Evolutionary conservation across 2,797 vertebrate genomes (phyloP).

Genomic region (Centroberyx gerrardi): DNA sequence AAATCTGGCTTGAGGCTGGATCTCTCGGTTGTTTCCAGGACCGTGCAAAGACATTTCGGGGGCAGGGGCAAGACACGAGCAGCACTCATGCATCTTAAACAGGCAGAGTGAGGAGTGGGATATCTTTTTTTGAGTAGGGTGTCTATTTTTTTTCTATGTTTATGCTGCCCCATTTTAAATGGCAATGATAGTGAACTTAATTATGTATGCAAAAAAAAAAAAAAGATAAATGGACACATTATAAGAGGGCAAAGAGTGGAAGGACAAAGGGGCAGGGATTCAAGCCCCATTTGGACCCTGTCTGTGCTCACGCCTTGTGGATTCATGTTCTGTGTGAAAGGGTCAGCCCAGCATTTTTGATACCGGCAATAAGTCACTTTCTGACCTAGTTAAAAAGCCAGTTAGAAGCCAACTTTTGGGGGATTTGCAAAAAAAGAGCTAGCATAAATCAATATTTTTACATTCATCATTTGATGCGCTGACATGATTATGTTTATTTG

Average conservation of each 20-base stretch:
- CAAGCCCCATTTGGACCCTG: constrained; percentile 46
- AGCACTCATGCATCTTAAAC: constrained; percentile 14
- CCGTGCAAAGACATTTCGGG: constrained; percentile 20
- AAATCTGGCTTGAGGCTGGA: background rate
- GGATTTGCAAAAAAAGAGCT: constrained; percentile 11
- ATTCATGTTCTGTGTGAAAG: constrained; percentile 56
- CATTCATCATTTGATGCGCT: constrained; percentile 8
- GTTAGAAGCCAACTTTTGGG: constrained; percentile 33
- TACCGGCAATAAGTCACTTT: constrained; percentile 42
- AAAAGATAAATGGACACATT: constrained; percentile 35
- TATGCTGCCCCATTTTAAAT: constrained; percentile 16
- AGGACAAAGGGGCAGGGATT: constrained; percentile 60
- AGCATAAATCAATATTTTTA: constrained; percentile 8
- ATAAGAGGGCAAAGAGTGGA: constrained; percentile 60
- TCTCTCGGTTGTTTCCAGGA: constrained; percentile 21
- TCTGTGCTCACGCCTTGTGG: constrained; percentile 39
- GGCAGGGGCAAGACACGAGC: constrained; percentile 5
- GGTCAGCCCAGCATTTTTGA: constrained; percentile 55
- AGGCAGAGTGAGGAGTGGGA: background rate
- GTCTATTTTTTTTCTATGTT: constrained; percentile 27
- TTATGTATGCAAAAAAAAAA: constrained; percentile 54
- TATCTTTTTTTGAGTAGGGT: constrained; percentile 34
- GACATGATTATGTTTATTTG: constrained; percentile 1
- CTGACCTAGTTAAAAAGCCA: constrained; percentile 37
- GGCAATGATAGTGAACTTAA: constrained; percentile 49